A percentile compares a stretch with the other conserved stretches of the same genome.
These are phyloP conservation scores for Amblyornis subalaris DNA, from an alignment of 2,113 vertebrate species.

Conservation along the genomic window DNA sequence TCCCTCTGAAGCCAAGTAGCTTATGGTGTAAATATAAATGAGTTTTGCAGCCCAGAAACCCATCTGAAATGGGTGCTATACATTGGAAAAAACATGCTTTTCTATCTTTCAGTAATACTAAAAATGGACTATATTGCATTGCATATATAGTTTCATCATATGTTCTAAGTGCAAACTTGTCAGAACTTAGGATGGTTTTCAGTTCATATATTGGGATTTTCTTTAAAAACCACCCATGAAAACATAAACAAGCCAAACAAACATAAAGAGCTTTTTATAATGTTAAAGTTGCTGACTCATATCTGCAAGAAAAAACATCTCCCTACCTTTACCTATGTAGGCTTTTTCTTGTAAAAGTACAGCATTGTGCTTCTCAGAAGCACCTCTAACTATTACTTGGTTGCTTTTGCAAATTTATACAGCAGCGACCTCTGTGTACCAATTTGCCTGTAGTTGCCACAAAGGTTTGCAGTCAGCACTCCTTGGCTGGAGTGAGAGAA, in stretches of 20 bases:
- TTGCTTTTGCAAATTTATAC: background rate
- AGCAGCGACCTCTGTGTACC: background rate
- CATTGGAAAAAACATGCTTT: background rate
- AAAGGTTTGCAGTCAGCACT: background rate
- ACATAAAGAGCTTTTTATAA: background rate
- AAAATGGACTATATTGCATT: background rate
- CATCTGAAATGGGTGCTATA: background rate
- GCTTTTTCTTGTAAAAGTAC: background rate
- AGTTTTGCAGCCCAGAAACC: background rate
- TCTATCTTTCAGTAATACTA: background rate
- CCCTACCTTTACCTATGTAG: background rate
- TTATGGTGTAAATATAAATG: background rate
- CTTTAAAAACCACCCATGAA: background rate
- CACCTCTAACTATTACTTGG: background rate
- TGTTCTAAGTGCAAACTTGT: background rate
- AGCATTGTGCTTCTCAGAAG: background rate
- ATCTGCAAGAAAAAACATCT: slow-evolving; percentile 2
- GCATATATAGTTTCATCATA: background rate
- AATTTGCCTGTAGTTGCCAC: background rate
- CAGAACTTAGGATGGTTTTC: background rate
- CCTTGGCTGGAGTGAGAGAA: background rate
- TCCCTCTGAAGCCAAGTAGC: background rate
- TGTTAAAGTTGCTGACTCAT: slow-evolving; percentile 34
- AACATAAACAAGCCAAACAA: background rate
- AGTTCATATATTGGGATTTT: background rate